These are phyloP conservation scores for Phalloptychus januarius DNA, from an alignment of 2,797 vertebrate species.

Conservation along the genomic window DNA sequence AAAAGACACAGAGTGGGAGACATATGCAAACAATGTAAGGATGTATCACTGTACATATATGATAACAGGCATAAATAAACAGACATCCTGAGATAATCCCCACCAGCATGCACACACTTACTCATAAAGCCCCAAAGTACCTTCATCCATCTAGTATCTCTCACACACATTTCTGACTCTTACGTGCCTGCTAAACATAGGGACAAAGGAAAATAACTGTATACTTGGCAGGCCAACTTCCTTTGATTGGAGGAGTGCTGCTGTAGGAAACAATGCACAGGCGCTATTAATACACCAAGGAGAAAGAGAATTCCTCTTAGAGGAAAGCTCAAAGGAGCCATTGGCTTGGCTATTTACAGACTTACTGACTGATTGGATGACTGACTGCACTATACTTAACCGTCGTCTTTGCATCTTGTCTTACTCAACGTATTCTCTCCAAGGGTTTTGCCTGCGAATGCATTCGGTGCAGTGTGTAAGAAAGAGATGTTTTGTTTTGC, in stretches of 20 bases:
- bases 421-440: slow-evolving; percentile 62
- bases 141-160: slow-evolving; percentile 34
- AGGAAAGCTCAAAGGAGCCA: slow-evolving; percentile 81
- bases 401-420: slow-evolving; percentile 68
- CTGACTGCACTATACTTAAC: slow-evolving; percentile 67
- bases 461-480: slow-evolving; percentile 25
- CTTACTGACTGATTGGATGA: slow-evolving; percentile 74
- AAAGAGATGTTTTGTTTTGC: slow-evolving; percentile 3
- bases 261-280: slow-evolving; percentile 80
- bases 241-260: slow-evolving; percentile 80
- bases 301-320: slow-evolving; percentile 80
- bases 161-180: slow-evolving; percentile 63
- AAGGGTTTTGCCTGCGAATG: slow-evolving; percentile 59
- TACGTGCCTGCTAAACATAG: slow-evolving; percentile 79
- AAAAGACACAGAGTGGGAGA: slow-evolving; percentile 14
- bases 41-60: slow-evolving; percentile 60
- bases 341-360: slow-evolving; percentile 75
- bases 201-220: slow-evolving; percentile 84
- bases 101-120: slow-evolving; percentile 43
- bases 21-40: slow-evolving; percentile 57
- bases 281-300: slow-evolving; percentile 81
- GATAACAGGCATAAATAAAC: slow-evolving; percentile 66
- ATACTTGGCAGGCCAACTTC: slow-evolving; percentile 80
- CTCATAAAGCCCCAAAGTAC: slow-evolving; percentile 19
- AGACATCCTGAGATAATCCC: slow-evolving; percentile 66